These are phyloP conservation scores for Chelonus insularis DNA, from an alignment of 1,140 invertebrate genomes.

Conservation along the genomic window DNA sequence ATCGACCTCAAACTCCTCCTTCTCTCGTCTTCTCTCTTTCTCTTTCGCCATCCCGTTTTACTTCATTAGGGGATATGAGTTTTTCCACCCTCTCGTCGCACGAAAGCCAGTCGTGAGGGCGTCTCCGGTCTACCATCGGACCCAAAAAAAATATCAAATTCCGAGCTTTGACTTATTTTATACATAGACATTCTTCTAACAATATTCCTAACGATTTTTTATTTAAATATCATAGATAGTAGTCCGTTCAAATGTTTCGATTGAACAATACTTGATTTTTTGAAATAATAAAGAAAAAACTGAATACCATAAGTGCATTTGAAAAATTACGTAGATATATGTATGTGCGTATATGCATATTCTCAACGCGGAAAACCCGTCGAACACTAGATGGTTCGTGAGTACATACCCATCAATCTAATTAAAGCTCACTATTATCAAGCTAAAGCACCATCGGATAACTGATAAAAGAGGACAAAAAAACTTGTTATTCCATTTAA, in stretches of 20 bases:
- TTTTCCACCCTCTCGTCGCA: conserved; percentile 36
- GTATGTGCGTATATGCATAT: not conserved
- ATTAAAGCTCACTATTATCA: not conserved
- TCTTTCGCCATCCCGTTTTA: conserved; percentile 36
- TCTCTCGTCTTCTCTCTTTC: conserved; percentile 9
- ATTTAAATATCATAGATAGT: too few relatives aligned
- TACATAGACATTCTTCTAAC: too few relatives aligned
- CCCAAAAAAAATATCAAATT: conserved; percentile 8
- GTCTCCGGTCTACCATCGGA: conserved; percentile 16
- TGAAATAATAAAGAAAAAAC: too few relatives aligned
- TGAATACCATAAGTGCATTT: too few relatives aligned
- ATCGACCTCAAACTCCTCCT: not conserved
- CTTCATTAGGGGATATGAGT: conserved; percentile 47
- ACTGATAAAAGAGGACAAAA: not conserved
- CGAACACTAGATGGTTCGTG: not conserved
- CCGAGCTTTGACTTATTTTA: not conserved
- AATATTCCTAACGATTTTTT: too few relatives aligned
- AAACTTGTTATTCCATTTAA: not conserved
- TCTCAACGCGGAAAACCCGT: not conserved
- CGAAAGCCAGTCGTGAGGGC: conserved; percentile 11
- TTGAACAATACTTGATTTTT: too few relatives aligned
- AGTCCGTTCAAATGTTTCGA: too few relatives aligned
- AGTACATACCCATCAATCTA: conserved; percentile 2
- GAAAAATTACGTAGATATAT: too few relatives aligned
- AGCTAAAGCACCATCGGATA: not conserved